A percentile compares a stretch with the other conserved stretches of the same genome.
Evolutionary conservation across 2,797 vertebrate species (phyloP).

Genomic region (Halcyon smyrnensis): DNA sequence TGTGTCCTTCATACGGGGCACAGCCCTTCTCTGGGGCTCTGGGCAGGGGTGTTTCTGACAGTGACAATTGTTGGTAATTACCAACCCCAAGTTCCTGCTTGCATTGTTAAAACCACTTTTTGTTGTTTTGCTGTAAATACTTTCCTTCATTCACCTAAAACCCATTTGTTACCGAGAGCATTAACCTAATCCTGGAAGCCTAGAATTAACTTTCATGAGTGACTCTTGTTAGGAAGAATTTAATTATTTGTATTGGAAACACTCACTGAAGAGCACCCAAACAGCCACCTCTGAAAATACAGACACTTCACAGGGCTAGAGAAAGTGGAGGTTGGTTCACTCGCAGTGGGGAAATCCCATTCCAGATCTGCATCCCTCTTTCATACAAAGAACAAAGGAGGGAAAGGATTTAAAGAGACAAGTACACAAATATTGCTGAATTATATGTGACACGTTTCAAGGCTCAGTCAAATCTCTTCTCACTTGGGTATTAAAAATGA

Average conservation of each 20-base stretch:
- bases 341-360: background rate
- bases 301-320: background rate
- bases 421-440: background rate
- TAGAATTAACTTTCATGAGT: background rate
- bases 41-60: fast-evolving
- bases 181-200: background rate
- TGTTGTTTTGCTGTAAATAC: background rate
- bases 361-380: background rate
- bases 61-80: background rate
- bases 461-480: slow-evolving; percentile 38
- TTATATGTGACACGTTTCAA: slow-evolving; percentile 2
- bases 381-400: background rate
- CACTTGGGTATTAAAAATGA: background rate
- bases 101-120: background rate
- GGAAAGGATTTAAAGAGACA: slow-evolving; percentile 8
- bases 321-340: background rate
- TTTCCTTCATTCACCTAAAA: background rate
- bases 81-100: background rate
- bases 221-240: background rate
- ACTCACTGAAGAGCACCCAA: background rate
- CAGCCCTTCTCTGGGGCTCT: background rate
- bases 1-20: fast-evolving
- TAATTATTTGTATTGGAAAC: background rate
- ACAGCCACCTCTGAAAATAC: background rate
- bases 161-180: background rate